Evolutionary conservation across 2,797 vertebrate genomes (phyloP).

Genomic region (Mastacembelus armatus): DNA sequence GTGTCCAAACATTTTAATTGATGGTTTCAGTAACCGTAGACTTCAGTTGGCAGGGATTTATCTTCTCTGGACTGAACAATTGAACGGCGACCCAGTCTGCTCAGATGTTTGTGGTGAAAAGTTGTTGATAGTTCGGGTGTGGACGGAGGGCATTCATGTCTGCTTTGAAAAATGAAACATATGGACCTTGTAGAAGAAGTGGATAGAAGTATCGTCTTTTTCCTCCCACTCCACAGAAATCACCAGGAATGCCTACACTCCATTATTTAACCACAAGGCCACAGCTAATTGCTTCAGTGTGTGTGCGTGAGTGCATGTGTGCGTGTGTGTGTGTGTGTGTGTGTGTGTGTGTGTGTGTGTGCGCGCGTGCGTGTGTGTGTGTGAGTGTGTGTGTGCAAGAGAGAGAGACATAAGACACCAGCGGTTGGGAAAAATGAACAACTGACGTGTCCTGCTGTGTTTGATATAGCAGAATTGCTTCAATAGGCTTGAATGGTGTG

Average conservation of each 20-base stretch:
- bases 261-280: slow-evolving; percentile 79
- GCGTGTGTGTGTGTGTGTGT: slow-evolving; percentile 21
- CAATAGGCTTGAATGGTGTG: slow-evolving; percentile 1
- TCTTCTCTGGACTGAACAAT: slow-evolving; percentile 23
- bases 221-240: slow-evolving; percentile 68
- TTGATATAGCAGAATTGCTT: slow-evolving; percentile 45
- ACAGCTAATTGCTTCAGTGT: slow-evolving; percentile 85
- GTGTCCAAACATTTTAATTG: slow-evolving; percentile 9
- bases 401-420: slow-evolving; percentile 57
- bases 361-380: slow-evolving; percentile 25
- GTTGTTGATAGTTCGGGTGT: slow-evolving; percentile 67
- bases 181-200: slow-evolving; percentile 56
- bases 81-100: slow-evolving; percentile 17
- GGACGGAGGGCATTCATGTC: slow-evolving; percentile 46
- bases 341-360: slow-evolving; percentile 62
- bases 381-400: slow-evolving; percentile 20
- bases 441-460: slow-evolving; percentile 63
- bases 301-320: slow-evolving; percentile 48
- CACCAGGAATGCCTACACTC: slow-evolving; percentile 71
- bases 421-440: slow-evolving; percentile 68
- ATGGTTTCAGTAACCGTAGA: slow-evolving; percentile 29
- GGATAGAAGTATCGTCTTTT: slow-evolving; percentile 71
- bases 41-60: slow-evolving; percentile 1
- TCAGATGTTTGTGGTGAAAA: slow-evolving; percentile 55
- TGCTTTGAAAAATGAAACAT: slow-evolving; percentile 67